These are phyloP conservation scores for Centropus unirufus DNA, from an alignment of 2,113 vertebrate species.

Conservation along the genomic window DNA sequence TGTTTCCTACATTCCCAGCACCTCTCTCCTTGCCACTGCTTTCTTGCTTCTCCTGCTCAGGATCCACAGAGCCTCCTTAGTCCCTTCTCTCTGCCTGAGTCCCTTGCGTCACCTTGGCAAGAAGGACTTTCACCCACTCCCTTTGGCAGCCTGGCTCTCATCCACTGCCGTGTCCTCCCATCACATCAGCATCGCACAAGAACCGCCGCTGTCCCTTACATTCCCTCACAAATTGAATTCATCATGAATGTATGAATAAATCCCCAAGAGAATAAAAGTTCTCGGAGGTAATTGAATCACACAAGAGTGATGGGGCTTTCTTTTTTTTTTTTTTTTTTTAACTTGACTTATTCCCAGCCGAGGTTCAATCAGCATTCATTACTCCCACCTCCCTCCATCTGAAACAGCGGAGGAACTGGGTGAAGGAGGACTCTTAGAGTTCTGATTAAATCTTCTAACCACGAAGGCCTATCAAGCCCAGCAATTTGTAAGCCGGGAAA, in stretches of 20 bases:
- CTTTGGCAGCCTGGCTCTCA: background rate
- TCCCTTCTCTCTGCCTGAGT: background rate
- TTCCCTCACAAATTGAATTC: constrained; percentile 37
- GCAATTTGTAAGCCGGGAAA: constrained; percentile 49
- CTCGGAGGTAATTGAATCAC: constrained; percentile 68
- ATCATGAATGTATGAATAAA: constrained; percentile 49
- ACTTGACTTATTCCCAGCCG: constrained; percentile 51
- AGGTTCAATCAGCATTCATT: constrained; percentile 74
- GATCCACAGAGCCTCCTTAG: background rate
- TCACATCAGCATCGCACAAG: fast-evolving
- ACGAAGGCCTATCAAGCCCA: constrained; percentile 51
- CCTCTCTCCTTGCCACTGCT: background rate
- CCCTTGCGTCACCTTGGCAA: background rate
- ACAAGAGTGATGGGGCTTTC: constrained; percentile 29
- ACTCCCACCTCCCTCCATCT: constrained; percentile 58
- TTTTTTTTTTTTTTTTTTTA: constrained; percentile 22
- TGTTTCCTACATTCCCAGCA: background rate
- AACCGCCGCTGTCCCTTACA: background rate
- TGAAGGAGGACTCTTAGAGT: constrained; percentile 39
- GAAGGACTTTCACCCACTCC: background rate
- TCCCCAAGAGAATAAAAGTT: constrained; percentile 59
- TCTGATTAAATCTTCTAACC: constrained; percentile 69
- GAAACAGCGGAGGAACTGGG: constrained; percentile 12
- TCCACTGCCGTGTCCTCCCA: fast-evolving
- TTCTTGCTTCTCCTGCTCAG: background rate